phyloP scores from a whole-genome alignment of 2,888 invertebrate species.

The Leptopterna dolabrata region DNA sequence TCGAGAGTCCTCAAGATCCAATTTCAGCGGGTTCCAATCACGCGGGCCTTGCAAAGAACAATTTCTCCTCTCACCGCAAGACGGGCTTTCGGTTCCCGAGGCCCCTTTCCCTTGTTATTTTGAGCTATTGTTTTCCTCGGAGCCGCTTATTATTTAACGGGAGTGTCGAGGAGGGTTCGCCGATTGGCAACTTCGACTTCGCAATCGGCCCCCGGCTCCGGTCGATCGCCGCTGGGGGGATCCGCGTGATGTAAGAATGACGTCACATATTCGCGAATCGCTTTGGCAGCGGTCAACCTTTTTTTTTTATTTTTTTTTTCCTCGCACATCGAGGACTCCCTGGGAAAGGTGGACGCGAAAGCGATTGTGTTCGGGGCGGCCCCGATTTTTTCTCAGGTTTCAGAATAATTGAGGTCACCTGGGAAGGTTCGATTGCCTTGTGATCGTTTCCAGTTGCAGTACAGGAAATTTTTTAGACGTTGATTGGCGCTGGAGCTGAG shows the following conservation, averaged over 20 bases:
- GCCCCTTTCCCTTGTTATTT: neutral
- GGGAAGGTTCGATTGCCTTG: no score
- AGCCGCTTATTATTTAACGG: neutral
- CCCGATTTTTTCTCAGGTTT: neutral
- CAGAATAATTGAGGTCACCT: no score
- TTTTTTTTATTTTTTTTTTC: neutral
- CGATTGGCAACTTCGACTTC: conserved; percentile 2
- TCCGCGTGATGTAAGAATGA: neutral
- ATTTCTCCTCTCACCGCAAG: neutral
- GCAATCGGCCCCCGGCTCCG: neutral
- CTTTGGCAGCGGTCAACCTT: neutral
- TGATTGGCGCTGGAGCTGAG: no score
- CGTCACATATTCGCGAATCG: neutral
- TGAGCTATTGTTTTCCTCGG: neutral
- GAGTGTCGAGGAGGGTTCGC: neutral
- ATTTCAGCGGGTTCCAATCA: neutral
- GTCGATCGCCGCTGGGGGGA: neutral
- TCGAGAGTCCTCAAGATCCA: conserved; percentile 7
- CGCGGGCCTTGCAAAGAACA: neutral
- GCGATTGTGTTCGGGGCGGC: neutral
- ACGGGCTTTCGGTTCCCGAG: neutral
- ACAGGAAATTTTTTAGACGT: no score
- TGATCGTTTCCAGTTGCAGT: no score
- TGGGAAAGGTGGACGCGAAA: neutral
- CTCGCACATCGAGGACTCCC: neutral